Evolutionary conservation across 2,888 invertebrate genomes (phyloP).

Genomic region (Drosophila yooni): DNA sequence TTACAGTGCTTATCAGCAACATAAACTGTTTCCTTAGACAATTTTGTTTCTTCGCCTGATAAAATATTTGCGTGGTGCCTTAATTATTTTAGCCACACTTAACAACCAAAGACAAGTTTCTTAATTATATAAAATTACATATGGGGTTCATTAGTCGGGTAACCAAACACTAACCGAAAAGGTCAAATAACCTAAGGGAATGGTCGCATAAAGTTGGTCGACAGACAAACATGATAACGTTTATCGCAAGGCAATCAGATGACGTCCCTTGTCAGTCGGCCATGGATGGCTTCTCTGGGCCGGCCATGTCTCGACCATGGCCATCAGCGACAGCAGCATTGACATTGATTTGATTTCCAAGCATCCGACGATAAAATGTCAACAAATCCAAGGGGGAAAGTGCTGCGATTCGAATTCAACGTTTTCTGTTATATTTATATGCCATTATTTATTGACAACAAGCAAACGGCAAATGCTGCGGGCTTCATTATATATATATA

Average conservation of each 20-base stretch:
- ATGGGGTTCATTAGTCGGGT: slow-evolving; percentile 24
- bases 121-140: slow-evolving; percentile 21
- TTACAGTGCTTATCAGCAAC: slow-evolving; percentile 44
- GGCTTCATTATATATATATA: slow-evolving; percentile 16
- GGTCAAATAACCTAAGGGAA: slow-evolving; percentile 11
- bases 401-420: slow-evolving; percentile 14
- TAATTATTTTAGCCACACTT: slow-evolving; percentile 1
- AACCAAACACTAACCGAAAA: neutral
- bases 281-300: slow-evolving; percentile 7
- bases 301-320: slow-evolving; percentile 23
- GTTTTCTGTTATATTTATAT: slow-evolving; percentile 20
- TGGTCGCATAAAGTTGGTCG: neutral
- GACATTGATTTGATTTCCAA: slow-evolving; percentile 73
- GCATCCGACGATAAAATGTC: slow-evolving; percentile 54
- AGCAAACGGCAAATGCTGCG: slow-evolving; percentile 15
- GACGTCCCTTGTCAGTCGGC: slow-evolving; percentile 1
- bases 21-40: slow-evolving; percentile 31
- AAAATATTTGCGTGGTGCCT: neutral
- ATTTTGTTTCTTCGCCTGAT: slow-evolving; percentile 2
- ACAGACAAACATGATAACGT: slow-evolving; percentile 7
- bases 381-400: slow-evolving; percentile 31
- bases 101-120: slow-evolving; percentile 6
- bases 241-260: slow-evolving; percentile 24
- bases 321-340: slow-evolving; percentile 33
- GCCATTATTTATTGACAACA: slow-evolving; percentile 60